A percentile compares a stretch with the other conserved stretches of the same genome.
These are phyloP conservation scores for Falco punctatus DNA, from an alignment of 2,113 vertebrate species.

Conservation along the genomic window DNA sequence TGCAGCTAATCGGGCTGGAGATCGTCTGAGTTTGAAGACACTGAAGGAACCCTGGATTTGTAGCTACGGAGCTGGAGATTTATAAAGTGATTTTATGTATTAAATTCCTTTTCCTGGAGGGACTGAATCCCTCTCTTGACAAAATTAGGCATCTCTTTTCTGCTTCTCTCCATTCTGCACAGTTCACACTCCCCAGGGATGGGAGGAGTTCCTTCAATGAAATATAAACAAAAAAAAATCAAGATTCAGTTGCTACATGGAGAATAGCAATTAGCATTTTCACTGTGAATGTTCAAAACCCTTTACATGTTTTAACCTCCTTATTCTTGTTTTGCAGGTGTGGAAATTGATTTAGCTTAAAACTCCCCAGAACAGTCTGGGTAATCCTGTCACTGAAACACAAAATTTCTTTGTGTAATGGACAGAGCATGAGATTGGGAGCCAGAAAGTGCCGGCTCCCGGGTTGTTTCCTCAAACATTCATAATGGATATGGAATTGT, in stretches of 20 bases:
- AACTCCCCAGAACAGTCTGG: neutral
- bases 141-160: neutral
- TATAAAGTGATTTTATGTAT: neutral
- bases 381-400: neutral
- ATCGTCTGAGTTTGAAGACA: neutral
- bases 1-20: neutral
- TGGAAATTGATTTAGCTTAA: neutral
- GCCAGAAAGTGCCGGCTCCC: neutral
- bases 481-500: neutral
- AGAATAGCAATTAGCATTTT: neutral
- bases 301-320: neutral
- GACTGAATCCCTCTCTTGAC: neutral
- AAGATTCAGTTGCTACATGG: neutral
- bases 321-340: neutral
- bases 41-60: neutral
- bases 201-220: conserved; percentile 26
- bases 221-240: neutral
- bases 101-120: neutral
- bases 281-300: neutral
- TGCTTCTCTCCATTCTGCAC: neutral
- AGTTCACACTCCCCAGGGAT: neutral
- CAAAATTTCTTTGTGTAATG: neutral
- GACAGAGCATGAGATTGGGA: neutral
- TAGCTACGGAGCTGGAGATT: neutral
- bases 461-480: neutral